Evolutionary conservation across 2,888 invertebrate species (phyloP).

Genomic region (Sarcophaga subvicina): DNA sequence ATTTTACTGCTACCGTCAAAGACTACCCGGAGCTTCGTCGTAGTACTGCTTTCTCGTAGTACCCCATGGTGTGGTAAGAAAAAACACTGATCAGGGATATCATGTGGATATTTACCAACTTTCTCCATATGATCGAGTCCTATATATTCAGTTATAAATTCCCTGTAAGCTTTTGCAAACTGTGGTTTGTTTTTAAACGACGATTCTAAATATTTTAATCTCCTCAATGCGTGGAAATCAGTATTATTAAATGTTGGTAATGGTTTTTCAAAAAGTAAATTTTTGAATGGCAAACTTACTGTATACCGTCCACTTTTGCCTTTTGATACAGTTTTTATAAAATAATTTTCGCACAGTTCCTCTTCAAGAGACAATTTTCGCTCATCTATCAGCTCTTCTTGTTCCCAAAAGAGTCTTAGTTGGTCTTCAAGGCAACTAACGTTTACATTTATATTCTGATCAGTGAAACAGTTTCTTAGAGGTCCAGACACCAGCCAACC

Average conservation of each 20-base stretch:
- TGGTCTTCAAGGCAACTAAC: constrained; percentile 30
- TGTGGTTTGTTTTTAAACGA: constrained; percentile 19
- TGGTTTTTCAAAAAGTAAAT: background rate
- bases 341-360: constrained; percentile 38
- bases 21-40: constrained; percentile 36
- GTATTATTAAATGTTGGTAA: constrained; percentile 27
- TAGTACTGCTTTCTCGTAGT: constrained; percentile 31
- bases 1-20: constrained; percentile 36
- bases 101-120: constrained; percentile 48
- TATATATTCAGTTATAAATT: constrained; percentile 26
- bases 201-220: constrained; percentile 43
- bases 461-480: background rate
- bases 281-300: constrained; percentile 52
- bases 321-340: constrained; percentile 28
- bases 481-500: constrained; percentile 43
- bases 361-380: constrained; percentile 30
- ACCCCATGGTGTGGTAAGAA: constrained; percentile 46
- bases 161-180: constrained; percentile 15
- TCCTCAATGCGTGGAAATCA: constrained; percentile 24
- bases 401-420: constrained; percentile 38
- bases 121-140: constrained; percentile 31
- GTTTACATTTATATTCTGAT: constrained; percentile 10
- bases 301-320: constrained; percentile 12
- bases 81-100: constrained; percentile 16
- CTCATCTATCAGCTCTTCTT: constrained; percentile 24